These are phyloP conservation scores for Chelidonichthys spinosus DNA, from an alignment of 2,797 vertebrate genomes.

Conservation along the genomic window DNA sequence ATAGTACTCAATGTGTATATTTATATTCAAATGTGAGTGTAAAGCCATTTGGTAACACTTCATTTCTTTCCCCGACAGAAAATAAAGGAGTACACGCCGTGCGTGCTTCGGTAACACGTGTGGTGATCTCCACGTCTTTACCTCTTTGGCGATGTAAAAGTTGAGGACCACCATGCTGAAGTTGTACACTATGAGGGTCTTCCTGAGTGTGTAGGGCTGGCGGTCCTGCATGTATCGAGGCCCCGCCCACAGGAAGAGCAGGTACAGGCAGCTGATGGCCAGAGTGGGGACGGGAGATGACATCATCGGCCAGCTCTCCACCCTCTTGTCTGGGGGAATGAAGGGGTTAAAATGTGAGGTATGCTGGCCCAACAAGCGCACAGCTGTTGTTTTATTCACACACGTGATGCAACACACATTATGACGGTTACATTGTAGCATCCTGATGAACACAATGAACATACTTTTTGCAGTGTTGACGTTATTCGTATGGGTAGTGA, in stretches of 20 bases:
- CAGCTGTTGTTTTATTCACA: background rate
- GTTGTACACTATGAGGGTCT: conserved; percentile 95
- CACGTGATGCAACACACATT: background rate
- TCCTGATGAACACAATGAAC: background rate
- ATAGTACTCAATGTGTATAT: background rate
- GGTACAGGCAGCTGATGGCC: conserved; percentile 94
- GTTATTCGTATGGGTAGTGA: background rate
- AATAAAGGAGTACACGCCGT: too few relatives aligned
- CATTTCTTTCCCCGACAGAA: background rate
- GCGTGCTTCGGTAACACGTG: background rate
- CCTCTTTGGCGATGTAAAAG: conserved; percentile 99
- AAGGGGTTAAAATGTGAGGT: background rate
- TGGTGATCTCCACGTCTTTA: conserved; percentile 47
- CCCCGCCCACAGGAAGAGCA: conserved; percentile 96
- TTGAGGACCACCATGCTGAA: conserved; percentile 99
- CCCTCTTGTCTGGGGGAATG: conserved; percentile 91
- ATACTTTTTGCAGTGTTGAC: background rate
- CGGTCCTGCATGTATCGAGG: conserved; percentile 96
- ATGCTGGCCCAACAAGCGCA: background rate
- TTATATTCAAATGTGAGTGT: background rate
- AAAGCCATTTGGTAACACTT: background rate
- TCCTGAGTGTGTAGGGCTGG: conserved; percentile 93
- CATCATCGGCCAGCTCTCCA: conserved; percentile 97
- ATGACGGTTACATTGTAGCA: background rate
- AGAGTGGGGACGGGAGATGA: conserved; percentile 92